Base-by-base conservation (phyloP, 2,888 invertebrate species). In the Isoperla grammatica region DNA sequence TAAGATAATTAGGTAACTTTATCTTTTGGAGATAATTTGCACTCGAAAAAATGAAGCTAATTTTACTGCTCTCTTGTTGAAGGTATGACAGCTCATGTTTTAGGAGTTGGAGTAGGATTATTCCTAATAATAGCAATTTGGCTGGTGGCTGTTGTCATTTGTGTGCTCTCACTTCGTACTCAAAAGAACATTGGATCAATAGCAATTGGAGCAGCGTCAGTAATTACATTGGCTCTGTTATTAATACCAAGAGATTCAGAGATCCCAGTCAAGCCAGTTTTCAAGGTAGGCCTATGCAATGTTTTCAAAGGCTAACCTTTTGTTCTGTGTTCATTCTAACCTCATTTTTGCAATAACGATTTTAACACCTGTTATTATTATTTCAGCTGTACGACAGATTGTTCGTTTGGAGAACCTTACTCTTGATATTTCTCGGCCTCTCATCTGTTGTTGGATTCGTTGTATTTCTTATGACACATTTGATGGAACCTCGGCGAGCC, bases 101-200 rank as follows among this genome's bases (percentile, higher is more conserved):
- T 76, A 66, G 75, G 76, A 59, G 78, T 86, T 68, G 87, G 87
- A 69, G 74, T 83, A 64, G 87, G 87, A 66, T 77, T 86, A 62
- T 83, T 87, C 71, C 76, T 85, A 67, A 73, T 88, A 68, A 76
- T 83, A 63, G 73, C 81, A 60, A 71, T 85, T 66, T 87, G 87
- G 86, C 77, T 81, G 65, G 68, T 81, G 60, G 81, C 85, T 35
- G 73, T 83, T 40, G 70, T 85, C 67, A 70, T 85, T 66, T 86
- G 85, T 68, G 80, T 85, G 69, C 74, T 86, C 56, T 82, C 86
- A 1, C 74, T 85, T 46, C 81, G 83, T 68, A 82, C 84, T 42
- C 83, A 84, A 64, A 85, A 81, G 72, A 81, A 78, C 69, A 73
- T 86, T 62, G 86, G 86, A 57, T 81, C 82, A 71, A 73, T 84